Conservation (phyloP, 2,888 invertebrate species). For the Trachelus troglodyta region DNA sequence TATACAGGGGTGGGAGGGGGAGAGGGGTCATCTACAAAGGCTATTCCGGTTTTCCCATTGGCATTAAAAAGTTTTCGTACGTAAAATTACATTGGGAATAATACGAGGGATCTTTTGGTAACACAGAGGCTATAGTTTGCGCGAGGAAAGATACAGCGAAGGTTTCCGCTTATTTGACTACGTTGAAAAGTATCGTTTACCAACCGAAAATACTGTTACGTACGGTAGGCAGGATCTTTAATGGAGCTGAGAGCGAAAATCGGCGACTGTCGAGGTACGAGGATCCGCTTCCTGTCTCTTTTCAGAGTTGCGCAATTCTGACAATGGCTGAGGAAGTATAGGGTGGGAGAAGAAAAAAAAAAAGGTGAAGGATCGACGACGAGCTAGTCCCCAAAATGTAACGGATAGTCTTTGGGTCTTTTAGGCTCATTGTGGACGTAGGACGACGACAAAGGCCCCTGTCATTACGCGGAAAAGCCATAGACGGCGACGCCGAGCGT, state of each 20-base stretch:
- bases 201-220: background rate
- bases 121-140: background rate
- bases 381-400: slow-evolving; percentile 20
- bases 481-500: slow-evolving; percentile 8
- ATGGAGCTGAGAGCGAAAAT: background rate
- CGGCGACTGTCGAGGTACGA: background rate
- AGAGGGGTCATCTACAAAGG: background rate
- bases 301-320: background rate
- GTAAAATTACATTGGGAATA: background rate
- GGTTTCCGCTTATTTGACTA: background rate
- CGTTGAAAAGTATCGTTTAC: background rate
- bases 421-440: background rate
- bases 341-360: background rate
- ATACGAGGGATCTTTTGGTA: background rate
- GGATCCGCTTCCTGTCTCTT: background rate
- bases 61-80: background rate
- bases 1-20: too few species aligned
- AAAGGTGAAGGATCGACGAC: background rate
- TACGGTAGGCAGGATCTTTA: background rate
- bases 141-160: background rate
- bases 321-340: background rate
- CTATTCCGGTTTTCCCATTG: slow-evolving; percentile 4
- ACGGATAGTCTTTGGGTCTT: slow-evolving; percentile 38
- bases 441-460: slow-evolving; percentile 41
- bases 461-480: slow-evolving; percentile 39